Base-by-base conservation (phyloP, 1,140 invertebrate species). In the Temnothorax longispinosus region DNA sequence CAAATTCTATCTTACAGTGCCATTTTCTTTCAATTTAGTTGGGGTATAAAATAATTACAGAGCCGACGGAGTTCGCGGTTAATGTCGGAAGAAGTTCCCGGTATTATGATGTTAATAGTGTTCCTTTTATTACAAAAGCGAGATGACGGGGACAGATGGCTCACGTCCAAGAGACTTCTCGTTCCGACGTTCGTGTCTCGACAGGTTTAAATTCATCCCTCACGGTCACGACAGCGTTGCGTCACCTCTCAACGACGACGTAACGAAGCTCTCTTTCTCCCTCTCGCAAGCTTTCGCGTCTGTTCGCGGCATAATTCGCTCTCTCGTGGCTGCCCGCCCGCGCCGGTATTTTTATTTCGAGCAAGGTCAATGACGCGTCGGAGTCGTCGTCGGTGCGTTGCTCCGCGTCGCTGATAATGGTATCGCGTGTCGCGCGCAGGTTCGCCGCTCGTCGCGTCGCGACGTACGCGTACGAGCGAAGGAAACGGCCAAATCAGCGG, bases 291-390 rank as follows among this genome's bases (percentile, higher is more conserved):
- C 54, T 27, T 27, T 60, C 54, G 1, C 21, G 21, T 10, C 44
- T 13, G 11, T 3, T 18, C 5, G 15, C 6, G n/a, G 5, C 50
- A 44, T 3, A 60, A 62, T 74, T 75, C 11, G 38, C 27, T 27
- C 27, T 1, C 64, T 50, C 44, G 58, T 44, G 65, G 64, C 38
- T 35, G 38, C 7, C 21, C 15, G 27, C 27, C 27, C 27, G 27
- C 27, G 27, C 27, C n/a, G 27, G 1, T 71, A 67, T 41, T 87
- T 87, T 82, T 76, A 72, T 89, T 78, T 75, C 35, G 13, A 7
- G 27, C 86, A 90, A 92, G 92, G 91, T 75, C 87, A 89, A 91
- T 91, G 89, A 92, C 91, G 89, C 82, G 87, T 87, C 71, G 47
- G 47, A 67, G 41, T 11, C n/a, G 72, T 27, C n/a, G 72, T 62